Evolutionary conservation across 2,797 vertebrate species (phyloP), one percentile per base, ranked within the genome.

Genomic region (Hemitrygon akajei): DNA sequence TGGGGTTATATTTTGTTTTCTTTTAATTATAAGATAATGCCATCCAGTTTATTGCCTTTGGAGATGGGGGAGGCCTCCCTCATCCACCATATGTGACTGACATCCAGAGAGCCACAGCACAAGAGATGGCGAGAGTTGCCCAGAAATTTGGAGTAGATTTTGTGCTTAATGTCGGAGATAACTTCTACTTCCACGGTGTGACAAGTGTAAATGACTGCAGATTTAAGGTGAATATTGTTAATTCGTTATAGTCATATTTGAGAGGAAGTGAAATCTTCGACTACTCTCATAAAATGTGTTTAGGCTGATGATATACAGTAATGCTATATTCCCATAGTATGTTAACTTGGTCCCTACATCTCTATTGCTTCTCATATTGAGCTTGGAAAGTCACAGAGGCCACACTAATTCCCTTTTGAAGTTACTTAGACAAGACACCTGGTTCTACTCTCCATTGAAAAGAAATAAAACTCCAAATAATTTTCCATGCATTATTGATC

Each of bases 31-130:
- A 93, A 75, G 91, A 30, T 30, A n/a, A 69, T 56, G 69, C 47
- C 22, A 76, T 96, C 47, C 94, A 79, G 56, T 96, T 97, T 73
- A 95, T 94, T 77, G 96, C 94, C 2, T 94, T 97, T 18, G 96
- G 95, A 63, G 96, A 97, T 94, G 96, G 96, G 96, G 96, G 96
- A 0, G 96, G 96, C 0, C 0, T 96, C 40, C 96, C 96, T 0
- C 0, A 94, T 0, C 94, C 94, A 81, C 96, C 96, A 0, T 96
- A 94, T 94, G 94, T 94, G 94, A 96, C 95, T 1, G 2, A 14
- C 2, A 95, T 96, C 10, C 95, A 96, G 95, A 76, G 94, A 71
- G 66, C 94, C 18, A 94, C 96, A 0, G 96, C 96, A 7, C 73
- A 93, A 40, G 95, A 96, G 79, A 58, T 96, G 91, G 95, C 94